Evolutionary conservation across 2,797 vertebrate species (phyloP), one percentile per base, ranked within the genome.

Genomic region (Coracias cyanogaster): DNA sequence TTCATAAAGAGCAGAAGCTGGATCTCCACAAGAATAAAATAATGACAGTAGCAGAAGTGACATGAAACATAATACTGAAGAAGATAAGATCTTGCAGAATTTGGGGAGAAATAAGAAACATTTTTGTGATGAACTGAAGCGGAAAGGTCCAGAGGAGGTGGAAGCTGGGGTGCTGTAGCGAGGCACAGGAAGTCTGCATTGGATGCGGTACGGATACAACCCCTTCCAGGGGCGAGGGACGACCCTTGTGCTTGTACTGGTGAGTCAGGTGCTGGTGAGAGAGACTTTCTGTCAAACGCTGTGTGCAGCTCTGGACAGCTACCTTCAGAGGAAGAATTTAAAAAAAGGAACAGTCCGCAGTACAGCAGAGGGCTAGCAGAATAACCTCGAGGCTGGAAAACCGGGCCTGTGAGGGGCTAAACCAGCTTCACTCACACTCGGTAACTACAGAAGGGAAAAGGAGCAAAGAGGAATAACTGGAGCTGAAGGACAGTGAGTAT

Each of bases 81-180:
- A 80, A 87, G 89, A 82, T 85, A 89, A 93, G 43, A 66, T 85
- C 74, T 82, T 3, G 1, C 41, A 10, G 21, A 65, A 48, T 94
- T 91, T 89, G 33, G 55, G 67, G 64, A 72, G 72, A 89, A 93
- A 91, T 80, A 90, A 73, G 31, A 82, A 92, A 86, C 12, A 14
- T 51, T 90, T 92, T 92, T 80, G 70, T 86, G 94, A 66, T 18
- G 62, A 89, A 31, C 33, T 31, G 58, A 37, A 93, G 71, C 51
- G 0, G 0, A 70, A 87, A 26, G 58, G 62, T 86, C 94, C 58
- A 16, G 70, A 82, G 58, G 65, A 82, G 49, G 77, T 79, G 58
- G 94, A 69, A 92, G 65, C 26, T 0, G 3, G 61, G 71, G 70
- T 93, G 83, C 92, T 46, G 4, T 9, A 24, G 22, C 67, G 77